phyloP scores from a whole-genome alignment of 92 coral and sea anemone genomes.

The Montipora capitata region DNA sequence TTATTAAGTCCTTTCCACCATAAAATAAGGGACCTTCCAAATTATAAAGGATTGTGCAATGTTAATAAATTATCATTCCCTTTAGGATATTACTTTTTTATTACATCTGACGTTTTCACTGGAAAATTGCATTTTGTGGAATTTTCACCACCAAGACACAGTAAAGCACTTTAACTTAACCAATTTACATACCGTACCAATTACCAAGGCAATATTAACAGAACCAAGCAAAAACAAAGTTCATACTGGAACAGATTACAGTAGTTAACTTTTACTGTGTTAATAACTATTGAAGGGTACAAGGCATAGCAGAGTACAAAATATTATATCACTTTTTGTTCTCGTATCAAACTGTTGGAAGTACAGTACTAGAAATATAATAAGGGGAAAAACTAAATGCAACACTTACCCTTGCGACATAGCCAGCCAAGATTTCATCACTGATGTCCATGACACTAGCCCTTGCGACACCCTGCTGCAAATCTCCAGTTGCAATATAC shows the following conservation, averaged over 20 bases:
- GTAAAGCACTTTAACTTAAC: slow-evolving; percentile 7
- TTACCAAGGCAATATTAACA: background rate
- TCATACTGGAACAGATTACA: background rate
- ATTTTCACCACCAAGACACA: slow-evolving; percentile 13
- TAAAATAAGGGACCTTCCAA: background rate
- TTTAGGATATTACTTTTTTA: background rate
- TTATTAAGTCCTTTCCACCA: background rate
- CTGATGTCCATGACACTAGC: no score
- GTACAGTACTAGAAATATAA: no score
- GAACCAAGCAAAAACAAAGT: background rate
- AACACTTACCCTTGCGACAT: no score
- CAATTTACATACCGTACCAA: slow-evolving; percentile 9
- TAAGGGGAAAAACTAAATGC: background rate
- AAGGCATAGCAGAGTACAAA: background rate
- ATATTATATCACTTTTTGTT: no score
- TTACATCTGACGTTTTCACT: background rate
- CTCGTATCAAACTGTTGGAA: no score
- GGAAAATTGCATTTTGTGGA: background rate
- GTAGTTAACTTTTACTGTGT: no score
- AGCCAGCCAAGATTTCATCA: no score
- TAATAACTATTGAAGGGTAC: background rate
- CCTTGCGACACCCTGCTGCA: no score
- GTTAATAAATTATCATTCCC: background rate
- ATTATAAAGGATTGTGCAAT: background rate
- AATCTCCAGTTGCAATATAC: slow-evolving; percentile 20